Percentiles rank a stretch among this genome's conserved stretches.
These are phyloP conservation scores for Physeter macrocephalus DNA, from an alignment of 2,113 vertebrate genomes.

Conservation along the genomic window DNA sequence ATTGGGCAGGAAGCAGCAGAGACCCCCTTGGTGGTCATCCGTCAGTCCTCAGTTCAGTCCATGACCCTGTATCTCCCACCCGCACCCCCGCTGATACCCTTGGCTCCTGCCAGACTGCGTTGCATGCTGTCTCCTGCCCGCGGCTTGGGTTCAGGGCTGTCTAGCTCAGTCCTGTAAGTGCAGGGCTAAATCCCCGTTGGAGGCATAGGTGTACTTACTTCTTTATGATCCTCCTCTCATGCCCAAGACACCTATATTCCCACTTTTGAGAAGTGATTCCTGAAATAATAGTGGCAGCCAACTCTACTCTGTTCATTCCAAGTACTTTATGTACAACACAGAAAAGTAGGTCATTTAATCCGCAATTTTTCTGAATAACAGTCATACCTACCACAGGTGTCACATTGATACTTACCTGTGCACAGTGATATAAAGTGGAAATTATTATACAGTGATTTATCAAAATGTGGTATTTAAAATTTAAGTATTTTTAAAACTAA, in stretches of 20 bases:
- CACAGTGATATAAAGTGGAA: background rate
- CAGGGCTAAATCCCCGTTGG: background rate
- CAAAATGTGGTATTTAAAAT: background rate
- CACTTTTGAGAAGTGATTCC: background rate
- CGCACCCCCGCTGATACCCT: background rate
- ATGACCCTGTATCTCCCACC: accelerated
- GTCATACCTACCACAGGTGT: background rate
- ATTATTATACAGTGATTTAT: background rate
- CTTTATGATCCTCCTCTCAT: background rate
- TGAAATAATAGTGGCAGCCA: background rate
- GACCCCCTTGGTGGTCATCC: too few relatives aligned
- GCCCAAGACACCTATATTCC: background rate
- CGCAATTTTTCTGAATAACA: background rate
- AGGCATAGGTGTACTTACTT: background rate
- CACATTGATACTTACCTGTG: background rate
- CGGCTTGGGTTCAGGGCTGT: background rate
- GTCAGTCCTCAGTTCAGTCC: background rate
- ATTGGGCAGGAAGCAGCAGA: background rate
- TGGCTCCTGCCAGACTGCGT: background rate
- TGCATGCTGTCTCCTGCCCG: background rate
- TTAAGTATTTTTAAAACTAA: background rate
- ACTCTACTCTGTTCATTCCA: background rate
- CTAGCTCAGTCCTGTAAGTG: background rate
- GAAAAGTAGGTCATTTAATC: background rate
- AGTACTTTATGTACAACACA: background rate